phyloP scores from a whole-genome alignment of 2,797 vertebrate genomes.

The Chiropotes sagulatus region DNA sequence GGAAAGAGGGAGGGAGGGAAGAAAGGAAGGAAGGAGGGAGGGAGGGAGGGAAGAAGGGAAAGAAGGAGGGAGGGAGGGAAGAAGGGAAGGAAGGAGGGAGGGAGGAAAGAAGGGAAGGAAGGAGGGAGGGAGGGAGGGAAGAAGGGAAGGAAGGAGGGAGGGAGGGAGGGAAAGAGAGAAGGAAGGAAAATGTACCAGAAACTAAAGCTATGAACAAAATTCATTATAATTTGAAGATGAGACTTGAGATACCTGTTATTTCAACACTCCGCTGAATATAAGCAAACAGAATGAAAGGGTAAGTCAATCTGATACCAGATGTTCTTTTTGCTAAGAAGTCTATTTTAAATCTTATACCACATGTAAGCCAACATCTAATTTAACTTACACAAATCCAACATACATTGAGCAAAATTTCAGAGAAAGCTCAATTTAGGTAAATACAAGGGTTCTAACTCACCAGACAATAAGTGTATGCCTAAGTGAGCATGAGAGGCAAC shows the following conservation, averaged over 20 bases:
- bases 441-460: neutral
- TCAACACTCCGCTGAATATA: neutral
- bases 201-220: slow-evolving; percentile 9
- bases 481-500: neutral
- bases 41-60: accelerated
- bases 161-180: neutral
- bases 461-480: neutral
- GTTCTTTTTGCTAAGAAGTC: slow-evolving; percentile 7
- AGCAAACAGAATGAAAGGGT: neutral
- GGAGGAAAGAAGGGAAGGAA: too few species aligned
- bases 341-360: slow-evolving; percentile 1
- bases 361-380: slow-evolving; percentile 19
- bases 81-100: too few species aligned
- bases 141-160: too few species aligned
- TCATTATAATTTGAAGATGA: neutral
- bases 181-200: neutral
- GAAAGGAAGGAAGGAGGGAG: too few species aligned
- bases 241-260: neutral
- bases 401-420: neutral
- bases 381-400: neutral
- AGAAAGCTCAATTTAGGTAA: neutral
- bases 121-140: too few species aligned
- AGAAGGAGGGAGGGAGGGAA: neutral
- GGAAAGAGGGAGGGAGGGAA: too few species aligned
- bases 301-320: neutral